Evolutionary conservation across 2,888 invertebrate species (phyloP), one percentile per base, ranked within the genome.

Genomic region (Dynastes grantii): DNA sequence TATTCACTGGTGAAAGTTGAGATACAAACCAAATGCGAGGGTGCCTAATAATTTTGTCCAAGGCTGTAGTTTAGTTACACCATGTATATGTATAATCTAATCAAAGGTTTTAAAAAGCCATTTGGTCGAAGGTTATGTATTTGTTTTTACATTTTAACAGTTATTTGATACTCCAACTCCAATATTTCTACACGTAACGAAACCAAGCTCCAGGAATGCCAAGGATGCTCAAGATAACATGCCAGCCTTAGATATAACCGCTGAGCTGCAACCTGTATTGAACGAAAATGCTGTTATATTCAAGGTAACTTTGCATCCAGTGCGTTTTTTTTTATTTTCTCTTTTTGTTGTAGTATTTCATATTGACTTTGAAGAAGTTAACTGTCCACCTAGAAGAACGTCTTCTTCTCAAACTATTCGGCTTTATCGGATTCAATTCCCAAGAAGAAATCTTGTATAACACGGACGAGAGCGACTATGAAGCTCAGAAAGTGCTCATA

Each of bases 361-460:
- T 95, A 27, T 91, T 98, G 13, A 93, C 94, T 81, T 90, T 98
- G 77, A 94, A 96, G 76, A 96, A 97, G 76, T 91, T 98, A 79
- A 95, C 95, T 55, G 90, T 98, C 9, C 93, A 96, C 79, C 90
- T 99, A 11, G 99, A 99, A 86, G 99, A 99, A 88, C 92, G 92
- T 78, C 89, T 97, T 45, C 90, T 97, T 45, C 90, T 95, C 83
- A 95, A 96, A 87, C 87, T 96, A 85, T 92, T 92, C 81, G 90
- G 91, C 6, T 93, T 93, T 81, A 88, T 92, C 80, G 92, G 92
- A 8, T 90, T 90, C 76, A 92, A 90, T 53, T 87, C 89, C 9
- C 87, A 88, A 4, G 92, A 92, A 80, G 89, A 90, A 49, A 92
- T 92, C 80, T 90, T 92, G 58, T 89, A 90, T 1, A 87, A 89